Base-by-base conservation (phyloP, 2,113 vertebrate species). In the Hucho hucho region DNA sequence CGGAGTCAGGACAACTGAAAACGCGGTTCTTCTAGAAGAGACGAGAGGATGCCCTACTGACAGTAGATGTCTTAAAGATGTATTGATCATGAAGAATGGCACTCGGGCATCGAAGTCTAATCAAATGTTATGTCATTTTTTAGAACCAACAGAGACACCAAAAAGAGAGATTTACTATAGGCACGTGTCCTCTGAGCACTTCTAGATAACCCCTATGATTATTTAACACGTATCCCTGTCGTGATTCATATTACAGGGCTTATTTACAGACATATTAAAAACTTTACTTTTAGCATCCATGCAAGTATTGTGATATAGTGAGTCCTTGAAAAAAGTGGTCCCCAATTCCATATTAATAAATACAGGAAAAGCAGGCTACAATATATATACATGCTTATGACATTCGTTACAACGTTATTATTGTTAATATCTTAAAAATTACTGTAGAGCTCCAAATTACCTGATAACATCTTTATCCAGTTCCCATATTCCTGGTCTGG, bases 101-200 rank as follows among this genome's bases (percentile, higher is more conserved):
- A 59, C 49, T 72, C 26, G n/a, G 25, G 28, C 56, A 72, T 72
- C 4, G 14, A 72, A 53, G 72, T 85, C 67, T 81, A 83, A 87
- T 87, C 73, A 74, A 66, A 86, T 85, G 77, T 83, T 74, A 84
- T 78, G 79, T 76, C 65, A 74, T 37, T 37, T 37, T 37, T 9
- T n/a, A 37, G 64, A 67, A 32, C 37, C 37, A 18, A 6, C 25
- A 67, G 65, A 37, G 65, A 67, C 65, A n/a, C 37, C 37, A 28
- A 37, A 13, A 9, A 24, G n/a, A 4, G n/a, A n/a, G 58, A 37
- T 20, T 67, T 67, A 28, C 9, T 43, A 3, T 9, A 43, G 9
- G 9, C 64, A 29, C 25, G 6, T 67, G 1, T 26, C 29, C 3
- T 18, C 20, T 67, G 29, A 6, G 28, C 20, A 67, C 28, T 6